A percentile compares a stretch with the other conserved stretches of the same genome.
Conservation (phyloP, 2,797 vertebrate genomes). For the Peromyscus aztecus region DNA sequence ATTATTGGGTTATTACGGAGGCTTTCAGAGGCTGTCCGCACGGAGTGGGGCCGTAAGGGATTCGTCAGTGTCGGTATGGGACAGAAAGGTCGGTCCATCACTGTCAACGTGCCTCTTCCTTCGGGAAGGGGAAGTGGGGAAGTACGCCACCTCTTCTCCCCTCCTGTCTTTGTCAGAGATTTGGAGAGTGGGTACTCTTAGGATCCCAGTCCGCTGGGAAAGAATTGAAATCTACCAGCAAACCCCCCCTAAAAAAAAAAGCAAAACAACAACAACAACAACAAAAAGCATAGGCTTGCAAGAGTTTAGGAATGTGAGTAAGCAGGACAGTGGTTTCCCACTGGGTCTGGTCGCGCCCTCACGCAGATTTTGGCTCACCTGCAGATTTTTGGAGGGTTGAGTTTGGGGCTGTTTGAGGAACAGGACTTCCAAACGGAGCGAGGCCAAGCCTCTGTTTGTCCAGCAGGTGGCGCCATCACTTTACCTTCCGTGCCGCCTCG, state of each 20-base stretch:
- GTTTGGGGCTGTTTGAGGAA: not conserved
- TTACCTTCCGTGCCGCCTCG: conserved; percentile 53
- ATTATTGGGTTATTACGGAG: not conserved
- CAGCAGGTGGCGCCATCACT: conserved; percentile 82
- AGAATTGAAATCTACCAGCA: not conserved
- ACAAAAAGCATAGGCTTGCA: not conserved
- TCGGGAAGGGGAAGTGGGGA: not conserved
- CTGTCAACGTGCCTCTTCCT: not conserved
- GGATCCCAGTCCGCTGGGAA: not conserved
- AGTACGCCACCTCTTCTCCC: not conserved
- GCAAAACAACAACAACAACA: not conserved
- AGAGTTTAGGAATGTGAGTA: not conserved
- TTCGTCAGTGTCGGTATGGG: not conserved
- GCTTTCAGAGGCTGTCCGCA: not conserved
- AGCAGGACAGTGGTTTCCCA: not conserved
- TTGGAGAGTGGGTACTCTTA: not conserved
- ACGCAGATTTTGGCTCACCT: not conserved
- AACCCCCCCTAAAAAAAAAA: not conserved
- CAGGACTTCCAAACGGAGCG: not conserved
- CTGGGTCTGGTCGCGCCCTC: no score
- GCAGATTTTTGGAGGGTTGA: not conserved
- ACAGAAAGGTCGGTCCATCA: not conserved
- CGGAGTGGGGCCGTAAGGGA: not conserved
- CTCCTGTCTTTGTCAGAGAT: not conserved
- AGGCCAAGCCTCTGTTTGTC: not conserved